Conservation (phyloP, 1,140 invertebrate genomes). For the Diorhabda elongata region DNA sequence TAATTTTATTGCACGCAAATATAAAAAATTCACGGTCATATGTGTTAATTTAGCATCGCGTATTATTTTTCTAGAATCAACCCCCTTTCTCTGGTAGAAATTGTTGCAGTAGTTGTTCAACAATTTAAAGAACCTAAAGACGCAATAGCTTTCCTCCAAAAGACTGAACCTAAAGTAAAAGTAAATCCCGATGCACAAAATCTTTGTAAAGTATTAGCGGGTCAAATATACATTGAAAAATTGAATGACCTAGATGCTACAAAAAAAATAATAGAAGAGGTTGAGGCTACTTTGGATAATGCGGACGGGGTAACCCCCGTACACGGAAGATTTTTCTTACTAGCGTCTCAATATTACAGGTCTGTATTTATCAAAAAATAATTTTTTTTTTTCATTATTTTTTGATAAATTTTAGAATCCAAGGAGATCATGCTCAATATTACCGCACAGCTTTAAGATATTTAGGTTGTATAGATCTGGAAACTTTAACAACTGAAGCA, state of each 20-base stretch:
- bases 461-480: slow-evolving; percentile 85
- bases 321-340: slow-evolving; percentile 90
- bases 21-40: too few relatives aligned
- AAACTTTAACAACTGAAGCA: slow-evolving; percentile 60
- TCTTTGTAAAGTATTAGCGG: slow-evolving; percentile 79
- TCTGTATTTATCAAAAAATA: slow-evolving; percentile 24
- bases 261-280: slow-evolving; percentile 87
- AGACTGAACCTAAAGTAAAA: slow-evolving; percentile 84
- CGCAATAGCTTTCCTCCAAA: slow-evolving; percentile 80
- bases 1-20: too few relatives aligned
- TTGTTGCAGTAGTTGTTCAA: slow-evolving; percentile 72
- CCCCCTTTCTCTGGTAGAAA: slow-evolving; percentile 86
- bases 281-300: slow-evolving; percentile 81
- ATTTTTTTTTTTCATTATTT: neutral
- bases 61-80: slow-evolving; percentile 72
- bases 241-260: slow-evolving; percentile 76
- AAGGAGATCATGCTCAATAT: slow-evolving; percentile 87
- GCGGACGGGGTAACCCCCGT: slow-evolving; percentile 89
- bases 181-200: slow-evolving; percentile 80
- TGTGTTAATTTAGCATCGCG: too few relatives aligned
- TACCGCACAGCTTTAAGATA: slow-evolving; percentile 93
- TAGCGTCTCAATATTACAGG: slow-evolving; percentile 87
- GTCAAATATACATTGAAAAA: slow-evolving; percentile 78
- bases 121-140: slow-evolving; percentile 79
- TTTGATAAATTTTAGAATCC: slow-evolving; percentile 51